Percentiles rank a stretch among this genome's conserved stretches.
Evolutionary conservation across 2,888 invertebrate species (phyloP).

Genomic region (Lissonota sp.): DNA sequence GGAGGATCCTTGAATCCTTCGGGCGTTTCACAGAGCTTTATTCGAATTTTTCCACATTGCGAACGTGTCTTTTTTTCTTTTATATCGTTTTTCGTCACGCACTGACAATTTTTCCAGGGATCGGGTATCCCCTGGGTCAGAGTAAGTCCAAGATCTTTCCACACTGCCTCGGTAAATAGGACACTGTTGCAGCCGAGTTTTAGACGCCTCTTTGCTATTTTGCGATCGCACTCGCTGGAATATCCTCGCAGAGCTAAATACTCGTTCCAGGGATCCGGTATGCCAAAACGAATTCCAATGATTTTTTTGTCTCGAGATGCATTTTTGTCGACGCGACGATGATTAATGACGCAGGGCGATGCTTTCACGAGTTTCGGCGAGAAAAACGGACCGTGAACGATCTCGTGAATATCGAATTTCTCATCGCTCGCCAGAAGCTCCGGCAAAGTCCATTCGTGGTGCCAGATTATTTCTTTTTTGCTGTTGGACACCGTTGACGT

Average conservation of each 20-base stretch:
- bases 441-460: conserved; percentile 66
- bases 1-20: conserved; percentile 3
- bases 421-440: conserved; percentile 37
- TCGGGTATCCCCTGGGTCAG: conserved; percentile 74
- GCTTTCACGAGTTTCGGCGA: conserved; percentile 66
- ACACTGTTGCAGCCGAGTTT: conserved; percentile 57
- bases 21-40: conserved; percentile 35
- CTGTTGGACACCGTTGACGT: background rate
- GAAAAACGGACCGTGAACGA: conserved; percentile 69
- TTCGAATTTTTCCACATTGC: conserved; percentile 12
- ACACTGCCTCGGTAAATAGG: conserved; percentile 65
- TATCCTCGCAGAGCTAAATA: conserved; percentile 62
- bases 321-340: background rate
- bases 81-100: background rate
- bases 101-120: conserved; percentile 68
- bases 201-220: conserved; percentile 36
- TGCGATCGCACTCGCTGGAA: conserved; percentile 35
- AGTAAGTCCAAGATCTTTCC: conserved; percentile 66
- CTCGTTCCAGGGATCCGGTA: conserved; percentile 72
- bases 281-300: conserved; percentile 63
- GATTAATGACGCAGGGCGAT: conserved; percentile 61
- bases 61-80: background rate
- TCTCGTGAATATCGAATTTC: conserved; percentile 59
- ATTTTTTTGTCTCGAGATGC: background rate
- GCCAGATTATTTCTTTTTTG: conserved; percentile 56